These are phyloP conservation scores for Catharus minimus DNA, from an alignment of 2,113 vertebrate species.

Conservation along the genomic window DNA sequence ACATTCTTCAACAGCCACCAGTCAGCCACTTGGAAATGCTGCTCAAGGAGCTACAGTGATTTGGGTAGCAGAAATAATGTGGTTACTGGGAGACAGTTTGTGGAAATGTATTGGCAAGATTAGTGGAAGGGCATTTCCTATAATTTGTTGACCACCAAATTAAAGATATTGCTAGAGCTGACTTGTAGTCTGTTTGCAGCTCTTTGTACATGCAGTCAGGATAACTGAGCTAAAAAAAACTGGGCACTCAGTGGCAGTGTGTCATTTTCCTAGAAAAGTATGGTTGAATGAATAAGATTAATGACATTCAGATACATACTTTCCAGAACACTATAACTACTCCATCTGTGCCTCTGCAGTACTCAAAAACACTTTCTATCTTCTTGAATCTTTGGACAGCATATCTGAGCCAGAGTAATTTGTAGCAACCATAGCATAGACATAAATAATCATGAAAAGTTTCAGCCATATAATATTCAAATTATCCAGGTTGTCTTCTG, in stretches of 20 bases:
- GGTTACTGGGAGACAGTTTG: neutral
- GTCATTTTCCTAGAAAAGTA: conserved; percentile 23
- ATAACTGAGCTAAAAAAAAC: neutral
- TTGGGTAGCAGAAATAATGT: neutral
- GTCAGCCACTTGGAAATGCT: neutral
- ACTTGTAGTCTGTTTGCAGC: neutral
- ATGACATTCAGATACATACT: neutral
- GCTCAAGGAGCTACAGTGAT: neutral
- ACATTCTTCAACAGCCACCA: neutral
- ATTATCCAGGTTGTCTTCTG: neutral
- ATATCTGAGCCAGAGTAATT: neutral
- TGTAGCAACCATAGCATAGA: neutral
- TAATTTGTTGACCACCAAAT: conserved; percentile 25
- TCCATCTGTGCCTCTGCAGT: neutral
- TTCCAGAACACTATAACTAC: neutral
- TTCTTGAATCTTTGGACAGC: neutral
- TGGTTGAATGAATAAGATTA: neutral
- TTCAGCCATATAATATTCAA: neutral
- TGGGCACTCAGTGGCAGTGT: neutral
- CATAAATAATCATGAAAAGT: neutral
- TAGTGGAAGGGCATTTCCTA: conserved; percentile 10
- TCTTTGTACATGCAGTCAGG: neutral
- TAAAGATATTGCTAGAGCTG: neutral
- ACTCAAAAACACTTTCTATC: neutral
- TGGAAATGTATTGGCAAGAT: conserved; percentile 7